Conservation (phyloP, 2,797 vertebrate species). For the Argya squamiceps region DNA sequence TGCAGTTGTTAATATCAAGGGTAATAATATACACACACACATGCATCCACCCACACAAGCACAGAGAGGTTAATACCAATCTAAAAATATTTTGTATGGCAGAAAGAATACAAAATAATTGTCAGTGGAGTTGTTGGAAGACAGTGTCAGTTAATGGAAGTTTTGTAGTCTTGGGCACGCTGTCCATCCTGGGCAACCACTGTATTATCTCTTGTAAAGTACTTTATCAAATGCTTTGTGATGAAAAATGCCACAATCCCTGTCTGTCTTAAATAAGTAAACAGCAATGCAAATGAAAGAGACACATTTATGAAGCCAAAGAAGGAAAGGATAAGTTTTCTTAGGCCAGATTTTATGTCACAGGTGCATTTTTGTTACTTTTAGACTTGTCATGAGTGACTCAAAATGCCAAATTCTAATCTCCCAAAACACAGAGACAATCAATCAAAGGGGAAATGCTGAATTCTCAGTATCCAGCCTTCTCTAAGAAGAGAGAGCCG, state of each 20-base stretch:
- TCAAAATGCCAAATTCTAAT: conserved; percentile 33
- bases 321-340: not conserved
- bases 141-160: not conserved
- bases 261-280: not conserved
- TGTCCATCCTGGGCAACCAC: not conserved
- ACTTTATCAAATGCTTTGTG: not conserved
- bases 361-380: not conserved
- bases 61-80: not conserved
- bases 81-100: conserved; percentile 31
- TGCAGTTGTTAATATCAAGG: not conserved
- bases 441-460: conserved; percentile 26
- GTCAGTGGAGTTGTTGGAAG: not conserved
- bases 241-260: not conserved
- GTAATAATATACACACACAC: conserved; percentile 1
- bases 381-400: not conserved
- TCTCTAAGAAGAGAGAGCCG: not conserved
- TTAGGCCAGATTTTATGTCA: not conserved
- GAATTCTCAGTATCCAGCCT: not conserved
- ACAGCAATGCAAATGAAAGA: not conserved
- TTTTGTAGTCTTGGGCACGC: not conserved
- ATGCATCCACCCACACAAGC: not conserved
- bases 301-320: not conserved
- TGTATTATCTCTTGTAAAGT: not conserved
- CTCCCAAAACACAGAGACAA: not conserved
- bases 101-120: conserved; percentile 13